phyloP scores from a whole-genome alignment of 2,888 invertebrate species.

The Chouioia cunea region DNA sequence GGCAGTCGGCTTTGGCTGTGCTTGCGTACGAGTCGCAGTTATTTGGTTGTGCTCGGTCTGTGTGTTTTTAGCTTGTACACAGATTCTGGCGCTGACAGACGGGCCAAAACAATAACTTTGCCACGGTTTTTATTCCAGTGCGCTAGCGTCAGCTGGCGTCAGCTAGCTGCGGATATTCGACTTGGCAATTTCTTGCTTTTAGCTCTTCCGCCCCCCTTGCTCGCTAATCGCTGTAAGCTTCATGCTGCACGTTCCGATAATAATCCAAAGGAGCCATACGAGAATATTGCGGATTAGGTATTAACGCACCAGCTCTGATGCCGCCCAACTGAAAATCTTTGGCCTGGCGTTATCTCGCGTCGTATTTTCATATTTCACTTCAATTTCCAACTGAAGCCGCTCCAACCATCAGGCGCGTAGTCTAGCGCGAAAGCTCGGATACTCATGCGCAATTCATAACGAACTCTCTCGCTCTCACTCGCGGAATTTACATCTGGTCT shows the following conservation, averaged over 20 bases:
- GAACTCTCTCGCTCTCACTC: constrained; percentile 45
- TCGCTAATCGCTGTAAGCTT: constrained; percentile 2
- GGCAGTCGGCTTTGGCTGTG: constrained; percentile 52
- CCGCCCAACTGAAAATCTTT: constrained; percentile 42
- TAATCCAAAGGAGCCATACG: constrained; percentile 12
- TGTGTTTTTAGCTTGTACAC: no score
- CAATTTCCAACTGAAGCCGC: constrained; percentile 64
- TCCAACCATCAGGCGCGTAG: constrained; percentile 47
- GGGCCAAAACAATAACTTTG: constrained; percentile 42
- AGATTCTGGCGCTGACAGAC: neutral
- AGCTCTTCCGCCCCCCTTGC: neutral
- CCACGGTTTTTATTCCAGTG: constrained; percentile 33
- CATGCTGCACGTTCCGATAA: constrained; percentile 13
- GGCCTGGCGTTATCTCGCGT: constrained; percentile 15
- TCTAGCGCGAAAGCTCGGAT: constrained; percentile 59
- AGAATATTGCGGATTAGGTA: constrained; percentile 37
- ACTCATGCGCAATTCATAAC: constrained; percentile 65
- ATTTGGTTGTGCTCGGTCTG: no score
- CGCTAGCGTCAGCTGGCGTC: constrained; percentile 23
- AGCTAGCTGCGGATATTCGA: constrained; percentile 9
- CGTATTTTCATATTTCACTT: constrained; percentile 65
- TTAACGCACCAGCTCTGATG: constrained; percentile 32
- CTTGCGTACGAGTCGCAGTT: neutral
- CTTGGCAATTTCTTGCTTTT: neutral
- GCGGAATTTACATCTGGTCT: constrained; percentile 62